These are phyloP conservation scores for Aphaenogaster rudis DNA, from an alignment of 1,140 invertebrate genomes.

Conservation along the genomic window DNA sequence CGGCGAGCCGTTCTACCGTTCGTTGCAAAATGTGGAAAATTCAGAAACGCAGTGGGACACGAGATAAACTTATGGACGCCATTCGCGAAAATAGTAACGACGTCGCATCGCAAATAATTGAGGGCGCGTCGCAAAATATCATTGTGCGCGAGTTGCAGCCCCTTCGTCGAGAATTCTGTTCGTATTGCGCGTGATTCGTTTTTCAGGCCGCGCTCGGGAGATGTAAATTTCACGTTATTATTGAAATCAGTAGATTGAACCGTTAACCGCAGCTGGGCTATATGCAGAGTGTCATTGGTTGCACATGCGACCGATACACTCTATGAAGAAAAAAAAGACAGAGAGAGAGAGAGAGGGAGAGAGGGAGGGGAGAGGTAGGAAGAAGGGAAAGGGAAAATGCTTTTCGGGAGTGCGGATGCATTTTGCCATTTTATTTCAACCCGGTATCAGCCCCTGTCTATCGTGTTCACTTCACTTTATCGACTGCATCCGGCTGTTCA, in stretches of 20 bases:
- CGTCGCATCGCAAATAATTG: slow-evolving; percentile 26
- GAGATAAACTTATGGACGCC: slow-evolving; percentile 15
- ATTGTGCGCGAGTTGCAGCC: neutral
- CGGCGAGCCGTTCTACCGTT: slow-evolving; percentile 14
- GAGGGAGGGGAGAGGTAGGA: neutral
- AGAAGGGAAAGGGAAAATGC: neutral
- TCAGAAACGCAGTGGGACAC: neutral
- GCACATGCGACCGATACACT: slow-evolving; percentile 22
- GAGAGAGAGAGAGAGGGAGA: neutral
- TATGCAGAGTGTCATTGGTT: slow-evolving; percentile 40
- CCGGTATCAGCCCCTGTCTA: slow-evolving; percentile 4
- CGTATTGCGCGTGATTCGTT: slow-evolving; percentile 49
- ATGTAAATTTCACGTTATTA: slow-evolving; percentile 70
- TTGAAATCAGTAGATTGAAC: slow-evolving; percentile 64
- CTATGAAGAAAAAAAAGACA: slow-evolving; percentile 15
- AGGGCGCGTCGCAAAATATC: neutral
- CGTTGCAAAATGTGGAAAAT: slow-evolving; percentile 35
- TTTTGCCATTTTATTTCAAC: slow-evolving; percentile 32
- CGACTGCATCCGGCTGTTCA: slow-evolving; percentile 29
- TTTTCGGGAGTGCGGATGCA: slow-evolving; percentile 11
- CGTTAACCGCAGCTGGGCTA: slow-evolving; percentile 35
- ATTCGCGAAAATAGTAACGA: slow-evolving; percentile 19
- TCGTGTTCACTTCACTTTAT: slow-evolving; percentile 34
- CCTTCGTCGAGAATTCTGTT: slow-evolving; percentile 21
- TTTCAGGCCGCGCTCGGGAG: neutral